Base-by-base conservation (phyloP, 2,888 invertebrate species). In the Dimorphilus gyrociliatus region DNA sequence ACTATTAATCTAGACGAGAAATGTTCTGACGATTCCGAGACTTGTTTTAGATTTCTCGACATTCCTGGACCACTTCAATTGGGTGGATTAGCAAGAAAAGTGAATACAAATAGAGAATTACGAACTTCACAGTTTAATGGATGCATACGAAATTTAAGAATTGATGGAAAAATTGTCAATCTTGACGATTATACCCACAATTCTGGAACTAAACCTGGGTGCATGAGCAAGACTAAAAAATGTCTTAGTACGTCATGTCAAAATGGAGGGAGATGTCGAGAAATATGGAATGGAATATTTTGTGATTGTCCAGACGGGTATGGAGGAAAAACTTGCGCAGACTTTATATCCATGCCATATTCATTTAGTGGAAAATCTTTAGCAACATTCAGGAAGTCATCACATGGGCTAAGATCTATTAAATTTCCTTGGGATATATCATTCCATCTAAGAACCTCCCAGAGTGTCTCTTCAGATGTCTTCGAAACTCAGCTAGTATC, bases 311-410 rank as follows among this genome's bases (percentile, higher is more conserved):
- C 73, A 0, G 45, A 44, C 6, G 54, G 80, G 1, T 85, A 73
- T 62, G 80, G 82, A 0, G 86, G 85, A n/a, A 80, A 80, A 48
- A 81, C 84, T 44, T 92, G 92, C 51, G n/a, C n/a, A n/a, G n/a
- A n/a, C n/a, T n/a, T n/a, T n/a, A n/a, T n/a, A n/a, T n/a, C n/a
- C n/a, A n/a, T n/a, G n/a, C n/a, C n/a, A n/a, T n/a, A n/a, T n/a
- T n/a, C n/a, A n/a, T n/a, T n/a, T n/a, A n/a, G n/a, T n/a, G n/a
- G n/a, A n/a, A n/a, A n/a, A n/a, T n/a, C n/a, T n/a, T n/a, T n/a
- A n/a, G n/a, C n/a, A n/a, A n/a, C n/a, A n/a, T n/a, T n/a, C n/a
- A n/a, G n/a, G n/a, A n/a, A n/a, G n/a, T n/a, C n/a, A n/a, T n/a
- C n/a, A n/a, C n/a, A n/a, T n/a, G n/a, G n/a, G n/a, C n/a, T n/a